phyloP scores from a whole-genome alignment of 30 jellyfish, hydroid and myxozoan species.

The Haliclystus octoradiatus region DNA sequence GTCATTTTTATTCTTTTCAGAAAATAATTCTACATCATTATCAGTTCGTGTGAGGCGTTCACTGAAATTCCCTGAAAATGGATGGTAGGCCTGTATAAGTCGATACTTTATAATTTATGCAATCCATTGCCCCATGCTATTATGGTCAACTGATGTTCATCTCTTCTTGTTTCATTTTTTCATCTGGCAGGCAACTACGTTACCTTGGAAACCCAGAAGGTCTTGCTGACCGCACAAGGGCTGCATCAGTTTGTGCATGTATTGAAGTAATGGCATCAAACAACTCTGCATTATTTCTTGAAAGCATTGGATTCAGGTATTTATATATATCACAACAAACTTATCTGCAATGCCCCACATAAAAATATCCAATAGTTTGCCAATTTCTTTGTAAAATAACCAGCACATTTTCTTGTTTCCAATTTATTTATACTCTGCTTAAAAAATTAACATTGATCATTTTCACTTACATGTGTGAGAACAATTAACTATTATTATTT shows the following conservation, averaged over 20 bases:
- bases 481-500: too few relatives aligned
- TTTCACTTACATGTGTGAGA: too few relatives aligned
- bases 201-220: conserved; percentile 76
- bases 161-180: not conserved
- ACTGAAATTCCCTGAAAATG: too few relatives aligned
- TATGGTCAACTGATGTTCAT: too few relatives aligned
- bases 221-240: conserved; percentile 55
- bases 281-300: conserved; percentile 44
- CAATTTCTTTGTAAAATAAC: not conserved
- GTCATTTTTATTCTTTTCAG: too few relatives aligned
- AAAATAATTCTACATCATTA: too few relatives aligned
- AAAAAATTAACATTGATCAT: too few relatives aligned
- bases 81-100: too few relatives aligned
- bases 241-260: conserved; percentile 72
- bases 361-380: not conserved
- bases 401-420: not conserved
- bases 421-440: too few relatives aligned
- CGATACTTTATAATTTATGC: too few relatives aligned
- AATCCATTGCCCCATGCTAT: too few relatives aligned
- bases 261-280: conserved; percentile 65
- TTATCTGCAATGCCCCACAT: not conserved
- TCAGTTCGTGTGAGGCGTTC: too few relatives aligned
- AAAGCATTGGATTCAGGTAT: conserved; percentile 67
- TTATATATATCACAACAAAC: not conserved
- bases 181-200: conserved; percentile 30